Percentiles rank a stretch among this genome's conserved stretches.
These are phyloP conservation scores for Tenrec ecaudatus DNA, from an alignment of 2,113 vertebrate genomes.

Conservation along the genomic window DNA sequence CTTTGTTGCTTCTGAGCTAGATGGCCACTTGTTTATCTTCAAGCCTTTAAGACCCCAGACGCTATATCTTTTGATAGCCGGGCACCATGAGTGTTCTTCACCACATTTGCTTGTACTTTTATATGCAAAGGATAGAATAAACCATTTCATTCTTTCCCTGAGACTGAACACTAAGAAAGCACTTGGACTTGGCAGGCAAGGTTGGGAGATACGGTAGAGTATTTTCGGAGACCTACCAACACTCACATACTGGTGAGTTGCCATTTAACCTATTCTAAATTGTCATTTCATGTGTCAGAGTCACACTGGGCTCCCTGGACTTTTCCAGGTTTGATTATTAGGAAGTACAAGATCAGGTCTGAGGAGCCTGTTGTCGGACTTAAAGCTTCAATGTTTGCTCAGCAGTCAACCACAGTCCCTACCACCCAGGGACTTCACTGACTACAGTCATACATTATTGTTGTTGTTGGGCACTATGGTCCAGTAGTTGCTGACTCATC, in stretches of 20 bases:
- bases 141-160: background rate
- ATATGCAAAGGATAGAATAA: conserved; percentile 53
- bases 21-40: no score
- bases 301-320: background rate
- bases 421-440: background rate
- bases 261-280: background rate
- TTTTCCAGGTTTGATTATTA: background rate
- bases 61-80: no score
- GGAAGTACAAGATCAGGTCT: background rate
- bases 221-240: conserved; percentile 13
- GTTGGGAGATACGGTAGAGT: background rate
- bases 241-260: background rate
- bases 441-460: background rate
- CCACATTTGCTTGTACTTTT: conserved; percentile 55
- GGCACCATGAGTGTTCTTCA: no score
- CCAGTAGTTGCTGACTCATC: no score
- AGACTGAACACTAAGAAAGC: conserved; percentile 27
- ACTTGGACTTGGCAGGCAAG: background rate
- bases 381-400: background rate
- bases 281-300: background rate
- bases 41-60: no score
- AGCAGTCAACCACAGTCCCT: background rate
- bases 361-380: background rate
- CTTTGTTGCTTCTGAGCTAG: no score
- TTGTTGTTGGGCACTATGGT: no score